Conservation (phyloP, 2,888 invertebrate genomes). For the Drosophila meridiana region DNA sequence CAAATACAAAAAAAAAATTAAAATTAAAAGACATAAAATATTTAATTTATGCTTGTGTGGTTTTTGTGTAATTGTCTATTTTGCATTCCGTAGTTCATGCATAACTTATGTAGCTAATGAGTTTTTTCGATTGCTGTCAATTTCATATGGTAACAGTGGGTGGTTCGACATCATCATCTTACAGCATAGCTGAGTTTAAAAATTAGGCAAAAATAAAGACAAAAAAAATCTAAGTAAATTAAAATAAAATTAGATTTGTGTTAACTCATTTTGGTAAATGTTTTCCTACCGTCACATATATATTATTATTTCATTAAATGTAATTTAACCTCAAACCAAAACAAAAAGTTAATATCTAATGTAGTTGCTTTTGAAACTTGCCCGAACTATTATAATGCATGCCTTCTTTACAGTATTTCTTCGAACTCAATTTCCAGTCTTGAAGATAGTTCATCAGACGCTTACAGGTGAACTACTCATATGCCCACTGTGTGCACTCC, state of each 20-base stretch:
- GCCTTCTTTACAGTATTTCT: slow-evolving; percentile 36
- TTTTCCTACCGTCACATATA: not conserved
- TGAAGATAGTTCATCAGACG: not conserved
- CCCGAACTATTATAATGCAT: slow-evolving; percentile 18
- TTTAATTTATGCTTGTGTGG: slow-evolving; percentile 38
- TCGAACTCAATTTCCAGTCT: not conserved
- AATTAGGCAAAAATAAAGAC: not conserved
- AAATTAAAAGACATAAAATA: not conserved
- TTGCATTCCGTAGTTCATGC: slow-evolving; percentile 36
- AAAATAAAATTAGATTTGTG: not conserved
- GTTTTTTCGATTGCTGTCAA: not conserved
- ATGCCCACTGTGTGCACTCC: not conserved
- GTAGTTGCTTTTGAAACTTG: not conserved
- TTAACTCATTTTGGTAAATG: not conserved
- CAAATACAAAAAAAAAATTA: no score
- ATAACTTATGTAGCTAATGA: slow-evolving; percentile 26
- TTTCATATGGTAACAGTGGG: not conserved
- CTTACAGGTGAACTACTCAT: slow-evolving; percentile 35
- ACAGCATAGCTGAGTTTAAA: not conserved
- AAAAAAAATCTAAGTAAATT: not conserved
- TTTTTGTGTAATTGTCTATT: slow-evolving; percentile 36
- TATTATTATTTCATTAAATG: not conserved
- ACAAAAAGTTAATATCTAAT: not conserved
- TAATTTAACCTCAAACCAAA: not conserved
- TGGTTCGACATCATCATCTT: not conserved